phyloP scores from a whole-genome alignment of 2,888 invertebrate genomes.

The Beris morrisii region DNA sequence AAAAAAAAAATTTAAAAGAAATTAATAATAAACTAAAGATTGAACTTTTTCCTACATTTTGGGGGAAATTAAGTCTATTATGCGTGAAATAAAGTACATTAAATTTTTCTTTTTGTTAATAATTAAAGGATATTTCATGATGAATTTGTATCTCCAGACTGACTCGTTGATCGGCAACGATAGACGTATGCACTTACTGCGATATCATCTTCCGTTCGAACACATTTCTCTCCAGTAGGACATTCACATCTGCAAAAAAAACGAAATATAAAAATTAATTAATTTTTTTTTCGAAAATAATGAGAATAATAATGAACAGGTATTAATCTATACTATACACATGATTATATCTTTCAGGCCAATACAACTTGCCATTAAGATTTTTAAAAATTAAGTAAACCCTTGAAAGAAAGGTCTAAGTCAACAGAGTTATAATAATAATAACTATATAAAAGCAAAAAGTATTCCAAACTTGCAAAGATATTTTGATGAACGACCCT shows the following conservation, averaged over 20 bases:
- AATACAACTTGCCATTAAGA: too few relatives aligned
- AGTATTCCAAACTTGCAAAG: too few relatives aligned
- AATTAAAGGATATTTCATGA: conserved; percentile 1
- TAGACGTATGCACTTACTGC: conserved; percentile 26
- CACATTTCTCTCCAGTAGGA: conserved; percentile 9
- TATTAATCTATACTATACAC: too few relatives aligned
- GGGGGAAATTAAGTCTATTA: conserved; percentile 18
- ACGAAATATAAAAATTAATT: neutral
- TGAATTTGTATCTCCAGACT: conserved; percentile 8
- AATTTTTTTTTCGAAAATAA: neutral
- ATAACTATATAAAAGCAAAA: too few relatives aligned
- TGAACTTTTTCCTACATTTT: neutral
- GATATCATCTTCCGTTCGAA: conserved; percentile 26
- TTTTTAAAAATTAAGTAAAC: too few relatives aligned
- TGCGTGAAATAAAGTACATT: conserved; percentile 23
- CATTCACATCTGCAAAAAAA: conserved; percentile 29
- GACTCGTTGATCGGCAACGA: conserved; percentile 14
- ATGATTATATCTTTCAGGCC: too few relatives aligned
- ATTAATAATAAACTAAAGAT: too few relatives aligned
- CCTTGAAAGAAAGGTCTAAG: too few relatives aligned
- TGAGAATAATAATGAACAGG: neutral
- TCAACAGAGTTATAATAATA: too few relatives aligned
- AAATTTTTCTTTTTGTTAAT: neutral
- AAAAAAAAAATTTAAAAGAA: too few relatives aligned
- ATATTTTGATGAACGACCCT: too few relatives aligned